Evolutionary conservation across 2,888 invertebrate genomes (phyloP), one percentile per base, ranked within the genome.

Genomic region (Harmothoe impar): DNA sequence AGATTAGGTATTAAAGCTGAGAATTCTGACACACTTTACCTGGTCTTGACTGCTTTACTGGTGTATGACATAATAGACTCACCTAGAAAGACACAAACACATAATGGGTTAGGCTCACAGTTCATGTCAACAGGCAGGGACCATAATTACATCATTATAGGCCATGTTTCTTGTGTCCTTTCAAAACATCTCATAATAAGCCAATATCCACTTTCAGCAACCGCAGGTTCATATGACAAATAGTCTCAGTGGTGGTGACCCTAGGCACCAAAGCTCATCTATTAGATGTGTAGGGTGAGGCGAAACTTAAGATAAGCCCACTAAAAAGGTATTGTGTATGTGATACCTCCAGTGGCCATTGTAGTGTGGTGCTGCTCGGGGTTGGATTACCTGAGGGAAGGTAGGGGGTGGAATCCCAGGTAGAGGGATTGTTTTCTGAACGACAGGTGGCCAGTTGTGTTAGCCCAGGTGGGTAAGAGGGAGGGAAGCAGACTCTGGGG

Each of bases 141-240:
- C 20, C 72, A 29, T 72, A 72, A 72, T 72, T n/a, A 72, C 29
- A 25, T 72, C 72, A 72, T 72, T 72, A 29, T 72, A 29, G 25
- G 25, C 72, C 25, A 15, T 72, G 62, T 62, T 62, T 72, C 31
- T 29, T 29, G 29, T 29, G 20, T 29, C 72, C 29, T 72, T 72
- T 72, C 72, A 72, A 72, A 72, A 72, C 31, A 72, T 29, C 25
- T 25, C 15, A 72, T 29, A 72, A 72, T 72, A 29, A 25, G 17
- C 15, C 72, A 72, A 72, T 72, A 72, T 62, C 62, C n/a, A 62
- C n/a, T 62, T 62, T 62, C 62, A n/a, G 20, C n/a, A n/a, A 62
- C 62, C 62, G 0, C 3, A n/a, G 62, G 62, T 62, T 62, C 62
- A 20, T 3, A 62, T 62, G 62, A 62, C 62, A 62, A 62, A n/a